phyloP scores from a whole-genome alignment of 2,888 invertebrate species.

The Parasteatoda lunata region DNA sequence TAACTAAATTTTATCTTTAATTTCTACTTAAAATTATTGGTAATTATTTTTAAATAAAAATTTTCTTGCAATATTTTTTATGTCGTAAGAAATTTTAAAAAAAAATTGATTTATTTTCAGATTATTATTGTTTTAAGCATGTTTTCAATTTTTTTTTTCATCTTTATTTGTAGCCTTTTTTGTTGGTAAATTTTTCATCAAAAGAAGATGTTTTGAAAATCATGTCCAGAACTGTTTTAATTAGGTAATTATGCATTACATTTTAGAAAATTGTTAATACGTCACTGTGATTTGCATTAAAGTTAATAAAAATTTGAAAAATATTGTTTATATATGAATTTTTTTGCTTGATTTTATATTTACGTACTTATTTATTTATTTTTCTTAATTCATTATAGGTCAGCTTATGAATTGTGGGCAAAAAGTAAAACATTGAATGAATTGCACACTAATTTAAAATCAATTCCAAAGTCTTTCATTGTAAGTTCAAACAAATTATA shows the following conservation, averaged over 20 bases:
- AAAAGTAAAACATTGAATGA: slow-evolving; percentile 35
- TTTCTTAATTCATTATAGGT: slow-evolving; percentile 22
- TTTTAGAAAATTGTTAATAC: background rate
- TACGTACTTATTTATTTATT: background rate
- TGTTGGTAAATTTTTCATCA: slow-evolving; percentile 45
- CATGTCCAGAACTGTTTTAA: slow-evolving; percentile 65
- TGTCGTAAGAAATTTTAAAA: too few species aligned
- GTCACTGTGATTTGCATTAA: background rate
- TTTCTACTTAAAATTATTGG: too few species aligned
- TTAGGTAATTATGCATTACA: slow-evolving; percentile 31
- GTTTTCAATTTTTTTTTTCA: background rate
- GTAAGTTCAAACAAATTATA: slow-evolving; percentile 26
- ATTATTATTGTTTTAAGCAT: too few species aligned
- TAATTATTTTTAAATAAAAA: too few species aligned
- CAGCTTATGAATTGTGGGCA: slow-evolving; percentile 66
- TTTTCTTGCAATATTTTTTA: background rate
- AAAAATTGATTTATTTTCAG: too few species aligned
- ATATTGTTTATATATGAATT: background rate
- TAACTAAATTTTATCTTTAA: too few species aligned
- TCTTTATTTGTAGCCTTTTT: slow-evolving; percentile 52
- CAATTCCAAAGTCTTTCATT: slow-evolving; percentile 36
- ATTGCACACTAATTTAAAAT: slow-evolving; percentile 35
- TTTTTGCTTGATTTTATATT: background rate
- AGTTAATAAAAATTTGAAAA: too few species aligned
- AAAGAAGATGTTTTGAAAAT: slow-evolving; percentile 39